A percentile compares a stretch with the other conserved stretches of the same genome.
These are phyloP conservation scores for Philotrypesis tridentata DNA, from an alignment of 1,140 invertebrate species.

Conservation along the genomic window DNA sequence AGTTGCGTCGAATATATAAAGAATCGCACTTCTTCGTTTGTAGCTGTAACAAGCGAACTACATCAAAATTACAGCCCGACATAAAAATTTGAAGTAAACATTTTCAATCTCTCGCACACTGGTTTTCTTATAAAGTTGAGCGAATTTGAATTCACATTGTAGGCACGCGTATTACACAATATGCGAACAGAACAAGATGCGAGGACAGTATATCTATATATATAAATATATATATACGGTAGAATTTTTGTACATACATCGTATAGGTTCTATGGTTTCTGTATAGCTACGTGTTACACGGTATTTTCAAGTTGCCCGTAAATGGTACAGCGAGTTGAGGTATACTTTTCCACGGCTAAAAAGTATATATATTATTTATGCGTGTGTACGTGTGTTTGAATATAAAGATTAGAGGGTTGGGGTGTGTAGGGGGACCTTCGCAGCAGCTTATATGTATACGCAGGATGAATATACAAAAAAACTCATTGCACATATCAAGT, in stretches of 20 bases:
- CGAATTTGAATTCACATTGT: no score
- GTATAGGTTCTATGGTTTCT: background rate
- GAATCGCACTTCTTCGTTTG: background rate
- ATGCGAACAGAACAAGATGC: background rate
- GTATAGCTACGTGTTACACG: background rate
- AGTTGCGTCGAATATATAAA: background rate
- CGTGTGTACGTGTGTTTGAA: no score
- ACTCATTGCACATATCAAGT: no score
- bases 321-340: background rate
- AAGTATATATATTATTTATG: no score
- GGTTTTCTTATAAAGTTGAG: background rate
- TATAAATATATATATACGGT: background rate
- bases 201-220: background rate
- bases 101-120: background rate
- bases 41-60: background rate
- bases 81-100: background rate
- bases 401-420: no score
- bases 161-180: background rate
- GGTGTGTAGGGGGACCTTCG: no score
- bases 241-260: background rate
- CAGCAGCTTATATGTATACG: no score
- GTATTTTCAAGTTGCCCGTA: background rate
- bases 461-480: no score
- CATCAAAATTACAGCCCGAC: background rate
- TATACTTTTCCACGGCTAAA: background rate